These are phyloP conservation scores for Lutraria rhynchaena DNA, from an alignment of 1,140 invertebrate species.

Conservation along the genomic window DNA sequence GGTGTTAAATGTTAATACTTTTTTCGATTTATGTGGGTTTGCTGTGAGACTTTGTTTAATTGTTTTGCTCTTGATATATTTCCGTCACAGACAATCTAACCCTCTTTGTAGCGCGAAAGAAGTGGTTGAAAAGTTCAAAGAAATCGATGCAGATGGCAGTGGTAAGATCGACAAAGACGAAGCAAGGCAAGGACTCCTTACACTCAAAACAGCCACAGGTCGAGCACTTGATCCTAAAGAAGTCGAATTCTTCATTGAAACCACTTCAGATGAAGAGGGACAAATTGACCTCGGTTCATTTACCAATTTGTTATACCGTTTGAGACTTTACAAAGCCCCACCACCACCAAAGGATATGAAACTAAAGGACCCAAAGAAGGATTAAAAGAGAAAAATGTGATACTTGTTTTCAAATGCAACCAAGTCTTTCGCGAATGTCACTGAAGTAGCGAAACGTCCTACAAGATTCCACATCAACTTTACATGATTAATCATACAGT, in stretches of 20 bases:
- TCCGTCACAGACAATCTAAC: slow-evolving; percentile 30
- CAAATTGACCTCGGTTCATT: slow-evolving; percentile 78
- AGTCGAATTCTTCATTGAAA: slow-evolving; percentile 78
- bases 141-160: slow-evolving; percentile 72
- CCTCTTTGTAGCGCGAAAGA: slow-evolving; percentile 68
- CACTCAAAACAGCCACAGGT: slow-evolving; percentile 70
- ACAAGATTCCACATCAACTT: too few relatives aligned
- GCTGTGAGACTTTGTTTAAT: too few relatives aligned
- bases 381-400: too few relatives aligned
- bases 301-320: slow-evolving; percentile 71
- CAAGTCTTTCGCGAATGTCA: too few relatives aligned
- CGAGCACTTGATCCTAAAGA: slow-evolving; percentile 72
- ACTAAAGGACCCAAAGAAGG: slow-evolving; percentile 31
- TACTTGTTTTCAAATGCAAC: too few relatives aligned
- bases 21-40: too few relatives aligned
- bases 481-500: too few relatives aligned
- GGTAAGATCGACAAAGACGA: slow-evolving; percentile 70
- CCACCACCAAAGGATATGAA: slow-evolving; percentile 62
- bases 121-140: slow-evolving; percentile 70
- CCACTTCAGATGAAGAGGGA: slow-evolving; percentile 71
- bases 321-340: slow-evolving; percentile 75
- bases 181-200: slow-evolving; percentile 63
- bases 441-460: too few relatives aligned
- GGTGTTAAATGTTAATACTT: too few relatives aligned
- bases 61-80: slow-evolving; percentile 31